Base-by-base conservation (phyloP, 2,888 invertebrate genomes). In the Cyrtodaria siliqua region DNA sequence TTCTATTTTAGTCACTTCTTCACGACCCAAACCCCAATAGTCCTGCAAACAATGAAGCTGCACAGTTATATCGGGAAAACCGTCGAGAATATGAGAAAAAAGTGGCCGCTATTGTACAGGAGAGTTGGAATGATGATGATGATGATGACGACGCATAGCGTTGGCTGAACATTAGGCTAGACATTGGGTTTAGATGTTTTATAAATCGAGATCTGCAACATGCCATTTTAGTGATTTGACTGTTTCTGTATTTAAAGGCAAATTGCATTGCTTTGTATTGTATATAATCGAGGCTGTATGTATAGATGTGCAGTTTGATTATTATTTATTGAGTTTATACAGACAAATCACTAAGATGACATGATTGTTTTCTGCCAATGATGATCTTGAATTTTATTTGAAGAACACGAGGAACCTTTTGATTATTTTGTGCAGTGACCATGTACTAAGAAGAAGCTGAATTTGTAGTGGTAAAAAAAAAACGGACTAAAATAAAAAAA, bases 1-100 rank as follows among this genome's bases (percentile, higher is more conserved):
- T 73, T 63, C 49, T 53, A 23, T 89, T 96, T 92, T 96, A 99
- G 97, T 99, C 98, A 93, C 95, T 99, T 95, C 95, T 99, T 94
- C 98, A 98, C 95, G 99, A 99, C 95, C 99, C 99, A 85, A 99
- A 99, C 94, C 99, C 99, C 88, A 99, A 99, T 95, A 98, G 98
- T 89, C 99, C 99, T 92, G 99, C 99, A 90, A 99, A 99, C 94
- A 98, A 98, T 90, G 97, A 98, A 96, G 99, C 99, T 92, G 99
- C 99, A 89, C 99, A 99, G 94, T 96, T 99, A 92, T 99, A 99
- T 95, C 98, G 99, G 95, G 99, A 99, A 95, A 99, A 99, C 94
- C 96, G 98, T 92, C 96, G 99, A 92, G 99, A 99, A 95, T 99
- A 99, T 94, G 98, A 99, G 95, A 99, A 99, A 95, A 96, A 98